phyloP scores from a whole-genome alignment of 2,888 invertebrate genomes.

The Odontomyia ornata region DNA sequence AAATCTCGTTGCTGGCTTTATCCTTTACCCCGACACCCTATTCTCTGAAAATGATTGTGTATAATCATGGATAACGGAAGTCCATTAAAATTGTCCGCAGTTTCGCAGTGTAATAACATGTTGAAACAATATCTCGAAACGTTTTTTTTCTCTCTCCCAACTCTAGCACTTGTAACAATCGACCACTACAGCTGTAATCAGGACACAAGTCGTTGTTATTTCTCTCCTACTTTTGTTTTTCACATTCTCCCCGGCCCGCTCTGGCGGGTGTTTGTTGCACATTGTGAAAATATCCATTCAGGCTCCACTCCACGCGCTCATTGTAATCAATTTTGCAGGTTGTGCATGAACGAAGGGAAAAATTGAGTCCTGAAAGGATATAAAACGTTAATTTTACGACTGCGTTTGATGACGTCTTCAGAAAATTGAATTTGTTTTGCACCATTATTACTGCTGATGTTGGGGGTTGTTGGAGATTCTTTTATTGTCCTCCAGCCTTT shows the following conservation, averaged over 20 bases:
- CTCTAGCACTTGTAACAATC: no score
- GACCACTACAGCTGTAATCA: not conserved
- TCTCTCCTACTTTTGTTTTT: not conserved
- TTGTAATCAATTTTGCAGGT: not conserved
- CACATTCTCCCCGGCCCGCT: not conserved
- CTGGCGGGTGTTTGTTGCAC: not conserved
- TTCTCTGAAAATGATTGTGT: no score
- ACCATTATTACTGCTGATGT: not conserved
- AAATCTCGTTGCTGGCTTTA: no score
- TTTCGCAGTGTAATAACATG: not conserved
- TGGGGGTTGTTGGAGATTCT: no score
- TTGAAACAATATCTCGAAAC: not conserved
- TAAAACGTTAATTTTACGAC: not conserved
- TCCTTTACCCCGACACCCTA: no score
- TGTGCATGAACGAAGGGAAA: not conserved
- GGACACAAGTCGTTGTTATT: not conserved
- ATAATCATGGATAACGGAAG: not conserved
- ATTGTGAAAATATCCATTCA: not conserved
- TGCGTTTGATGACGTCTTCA: not conserved
- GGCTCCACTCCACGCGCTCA: not conserved
- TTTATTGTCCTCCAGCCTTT: no score
- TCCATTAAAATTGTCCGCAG: conserved; percentile 10
- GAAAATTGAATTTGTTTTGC: conserved; percentile 1
- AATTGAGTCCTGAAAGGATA: not conserved
- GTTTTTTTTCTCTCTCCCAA: not conserved